phyloP scores from a whole-genome alignment of 1,140 invertebrate species.

The Goniozus legneri region DNA sequence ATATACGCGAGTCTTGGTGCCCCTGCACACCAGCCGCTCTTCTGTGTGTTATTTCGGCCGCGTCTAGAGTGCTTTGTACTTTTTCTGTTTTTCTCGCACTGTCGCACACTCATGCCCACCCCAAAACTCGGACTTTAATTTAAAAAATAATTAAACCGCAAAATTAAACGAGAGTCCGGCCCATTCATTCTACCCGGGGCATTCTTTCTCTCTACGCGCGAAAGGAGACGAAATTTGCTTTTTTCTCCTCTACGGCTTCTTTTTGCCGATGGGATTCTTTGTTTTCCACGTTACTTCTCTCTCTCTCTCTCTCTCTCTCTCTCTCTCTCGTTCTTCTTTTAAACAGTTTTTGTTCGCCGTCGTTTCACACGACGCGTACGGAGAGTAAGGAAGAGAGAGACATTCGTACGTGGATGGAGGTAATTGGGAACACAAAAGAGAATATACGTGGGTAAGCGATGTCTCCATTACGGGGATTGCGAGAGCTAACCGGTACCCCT shows the following conservation, averaged over 20 bases:
- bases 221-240: too few relatives aligned
- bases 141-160: conserved; percentile 48
- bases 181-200: conserved; percentile 19
- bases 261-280: too few relatives aligned
- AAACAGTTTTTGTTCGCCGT: not conserved
- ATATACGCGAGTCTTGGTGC: not conserved
- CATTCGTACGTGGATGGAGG: conserved; percentile 7
- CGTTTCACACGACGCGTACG: not conserved
- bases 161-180: conserved; percentile 35
- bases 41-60: not conserved
- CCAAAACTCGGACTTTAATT: conserved; percentile 33
- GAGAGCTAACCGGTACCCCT: too few relatives aligned
- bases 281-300: not conserved
- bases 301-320: not conserved
- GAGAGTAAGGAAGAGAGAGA: not conserved
- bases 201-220: conserved; percentile 10
- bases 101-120: conserved; percentile 1
- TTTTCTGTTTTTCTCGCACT: not conserved
- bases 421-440: conserved; percentile 30
- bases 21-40: not conserved
- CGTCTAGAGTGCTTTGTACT: not conserved
- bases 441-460: conserved; percentile 30
- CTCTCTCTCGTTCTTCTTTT: conserved; percentile 3
- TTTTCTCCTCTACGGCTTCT: conserved; percentile 8
- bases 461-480: conserved; percentile 30